Evolutionary conservation across 1,140 invertebrate species (phyloP), one percentile per base, ranked within the genome.

Genomic region (Tachypleus tridentatus): DNA sequence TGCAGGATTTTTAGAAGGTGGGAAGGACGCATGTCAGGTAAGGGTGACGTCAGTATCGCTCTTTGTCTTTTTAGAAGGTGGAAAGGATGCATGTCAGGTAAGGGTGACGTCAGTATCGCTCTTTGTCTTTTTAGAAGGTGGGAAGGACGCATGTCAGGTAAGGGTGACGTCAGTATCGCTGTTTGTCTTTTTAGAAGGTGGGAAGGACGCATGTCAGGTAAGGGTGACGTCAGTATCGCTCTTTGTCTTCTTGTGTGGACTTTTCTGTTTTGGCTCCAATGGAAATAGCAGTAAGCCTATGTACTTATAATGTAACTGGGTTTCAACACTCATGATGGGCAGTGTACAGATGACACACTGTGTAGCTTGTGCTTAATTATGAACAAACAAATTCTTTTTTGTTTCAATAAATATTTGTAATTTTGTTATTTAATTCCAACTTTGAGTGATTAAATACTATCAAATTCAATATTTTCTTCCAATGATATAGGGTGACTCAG

Each of bases 1-100:
- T 73, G 92, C 92, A 49, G 92, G 92, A 3, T 89, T 89, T 70
- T 85, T 85, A 4, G 85, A 91, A 72, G 92, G 92, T 4, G 91
- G 91, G 1, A 90, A 91, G 61, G 92, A 96, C 75, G 91, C 91
- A 50, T 96, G 67, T 64, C 67, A 68, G 60, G 67, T 68, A 68
- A 64, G 11, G 6, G 53, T 29, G 29, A 29, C 29, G 29, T 29
- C 29, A 29, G 29, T 29, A 2, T 29, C 29, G 29, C 29, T 29
- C 29, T 29, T 29, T 29, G 29, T 29, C 29, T 29, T 29, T 70
- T 85, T 85, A 4, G 85, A 91, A 72, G 92, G 92, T 4, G 91
- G 91, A 1, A 90, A 91, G 61, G 92, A 96, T 75, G 91, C 91
- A 50, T 96, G 67, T 64, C 67, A 68, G 60, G 67, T 68, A 68